Base-by-base conservation (phyloP, 1,140 invertebrate genomes). In the Bombus sylvicola region DNA sequence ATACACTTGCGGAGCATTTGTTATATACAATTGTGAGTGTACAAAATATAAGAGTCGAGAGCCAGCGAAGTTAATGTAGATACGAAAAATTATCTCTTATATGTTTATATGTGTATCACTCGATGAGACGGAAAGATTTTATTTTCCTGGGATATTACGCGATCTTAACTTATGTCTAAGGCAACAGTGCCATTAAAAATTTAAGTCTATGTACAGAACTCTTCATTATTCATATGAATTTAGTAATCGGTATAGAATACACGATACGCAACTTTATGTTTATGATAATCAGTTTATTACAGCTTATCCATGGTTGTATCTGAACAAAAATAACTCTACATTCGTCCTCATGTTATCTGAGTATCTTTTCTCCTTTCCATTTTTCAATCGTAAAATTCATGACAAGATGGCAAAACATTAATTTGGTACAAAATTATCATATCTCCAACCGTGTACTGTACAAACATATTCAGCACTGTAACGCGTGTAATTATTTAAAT, bases 271-370 rank as follows among this genome's bases (percentile, higher is more conserved):
- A 85, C 83, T 87, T 83, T 66, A 83, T 85, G 81, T 89, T 90
- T 74, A 91, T 93, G 91, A 88, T 93, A 93, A 93, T 93, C 92
- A 91, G 85, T 94, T 93, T 93, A 94, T 94, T 93, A 94, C 90
- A 93, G 90, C 92, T 93, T 89, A 92, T 92, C 79, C 89, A 92
- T 92, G 86, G 92, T 92, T 91, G 86, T 91, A 84, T 92, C 89
- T 91, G 89, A 93, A 93, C 93, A 94, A 92, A 92, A 91, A 93
- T 92, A 92, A 88, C 86, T 92, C 92, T 93, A 93, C 89, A 94
- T 88, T 88, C 89, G 76, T 92, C 87, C 83, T 90, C 88, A 80
- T 86, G 88, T 86, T 92, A 85, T 86, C 90, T 82, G 80, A 91
- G 82, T 92, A 92, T 88, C 90, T 87, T 57, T 87, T 22, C 34